phyloP scores from a whole-genome alignment of 2,888 invertebrate genomes.

The Rugalucina vietnamica region DNA sequence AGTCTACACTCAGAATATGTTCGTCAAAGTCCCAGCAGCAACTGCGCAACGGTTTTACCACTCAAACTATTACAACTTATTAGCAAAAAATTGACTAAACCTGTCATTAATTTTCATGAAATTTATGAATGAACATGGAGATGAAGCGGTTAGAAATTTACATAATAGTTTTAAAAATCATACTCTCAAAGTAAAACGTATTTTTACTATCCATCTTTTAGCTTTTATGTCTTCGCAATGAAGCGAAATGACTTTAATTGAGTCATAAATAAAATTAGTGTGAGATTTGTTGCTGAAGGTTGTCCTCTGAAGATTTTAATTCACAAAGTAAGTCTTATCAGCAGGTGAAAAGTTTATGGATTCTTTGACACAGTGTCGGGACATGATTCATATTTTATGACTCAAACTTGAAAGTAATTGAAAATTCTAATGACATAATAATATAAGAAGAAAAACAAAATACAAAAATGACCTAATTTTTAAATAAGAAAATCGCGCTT shows the following conservation, averaged over 20 bases:
- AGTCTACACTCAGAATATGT: too few species aligned
- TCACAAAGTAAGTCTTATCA: neutral
- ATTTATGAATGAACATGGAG: slow-evolving; percentile 4
- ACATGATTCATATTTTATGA: slow-evolving; percentile 5
- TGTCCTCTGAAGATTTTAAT: neutral
- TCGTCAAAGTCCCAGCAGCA: too few species aligned
- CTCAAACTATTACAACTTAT: too few species aligned
- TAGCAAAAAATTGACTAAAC: too few species aligned
- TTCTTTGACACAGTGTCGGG: neutral
- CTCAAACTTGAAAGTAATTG: neutral
- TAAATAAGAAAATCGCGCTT: too few species aligned
- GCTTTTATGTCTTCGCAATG: neutral
- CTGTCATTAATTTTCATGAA: neutral
- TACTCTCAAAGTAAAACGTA: neutral
- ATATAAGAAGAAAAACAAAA: neutral
- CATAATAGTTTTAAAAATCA: neutral
- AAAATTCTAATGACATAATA: neutral
- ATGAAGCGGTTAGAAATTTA: neutral
- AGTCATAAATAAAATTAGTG: neutral
- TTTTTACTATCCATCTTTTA: neutral
- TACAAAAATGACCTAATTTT: neutral
- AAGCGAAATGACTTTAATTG: neutral
- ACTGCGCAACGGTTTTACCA: too few species aligned
- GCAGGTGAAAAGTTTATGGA: neutral
- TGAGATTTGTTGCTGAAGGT: neutral